These are phyloP conservation scores for Corella eumyota DNA, from an alignment of 23 tunicate genomes.

Conservation along the genomic window DNA sequence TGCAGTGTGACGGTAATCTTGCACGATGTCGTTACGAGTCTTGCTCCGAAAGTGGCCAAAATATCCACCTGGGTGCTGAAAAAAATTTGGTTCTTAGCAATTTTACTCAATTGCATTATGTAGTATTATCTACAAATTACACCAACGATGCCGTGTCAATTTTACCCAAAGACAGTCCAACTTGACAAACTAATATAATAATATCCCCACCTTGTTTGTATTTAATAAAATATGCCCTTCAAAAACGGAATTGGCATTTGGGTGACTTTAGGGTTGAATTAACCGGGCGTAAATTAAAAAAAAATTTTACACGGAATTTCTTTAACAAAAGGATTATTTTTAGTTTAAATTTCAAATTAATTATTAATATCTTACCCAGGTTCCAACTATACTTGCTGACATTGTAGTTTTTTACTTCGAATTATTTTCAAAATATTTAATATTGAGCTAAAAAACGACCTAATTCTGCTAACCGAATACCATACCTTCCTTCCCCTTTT, in stretches of 20 bases:
- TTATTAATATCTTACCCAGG: conserved; percentile 35
- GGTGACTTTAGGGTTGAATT: no score
- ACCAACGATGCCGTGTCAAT: no score
- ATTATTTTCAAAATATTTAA: not conserved
- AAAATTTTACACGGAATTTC: no score
- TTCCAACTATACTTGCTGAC: conserved; percentile 29
- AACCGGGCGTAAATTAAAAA: no score
- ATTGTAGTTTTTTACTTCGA: conserved; percentile 6
- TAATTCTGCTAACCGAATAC: not conserved
- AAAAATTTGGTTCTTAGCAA: not conserved
- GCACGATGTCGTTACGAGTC: conserved; percentile 73
- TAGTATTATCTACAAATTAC: no score
- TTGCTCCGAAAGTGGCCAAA: conserved; percentile 83
- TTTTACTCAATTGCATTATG: no score
- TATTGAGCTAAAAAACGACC: not conserved
- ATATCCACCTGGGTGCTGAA: conserved; percentile 78
- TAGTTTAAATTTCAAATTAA: not conserved
- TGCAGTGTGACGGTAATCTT: conserved; percentile 78
- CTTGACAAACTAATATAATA: no score
- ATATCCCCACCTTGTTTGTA: no score
- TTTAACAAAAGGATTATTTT: not conserved
- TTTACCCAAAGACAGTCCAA: no score
- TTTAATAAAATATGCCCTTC: not conserved
- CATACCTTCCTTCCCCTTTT: no score
- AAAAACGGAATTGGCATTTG: no score